Base-by-base conservation (phyloP, 2,797 vertebrate species). In the Poecilia picta region DNA sequence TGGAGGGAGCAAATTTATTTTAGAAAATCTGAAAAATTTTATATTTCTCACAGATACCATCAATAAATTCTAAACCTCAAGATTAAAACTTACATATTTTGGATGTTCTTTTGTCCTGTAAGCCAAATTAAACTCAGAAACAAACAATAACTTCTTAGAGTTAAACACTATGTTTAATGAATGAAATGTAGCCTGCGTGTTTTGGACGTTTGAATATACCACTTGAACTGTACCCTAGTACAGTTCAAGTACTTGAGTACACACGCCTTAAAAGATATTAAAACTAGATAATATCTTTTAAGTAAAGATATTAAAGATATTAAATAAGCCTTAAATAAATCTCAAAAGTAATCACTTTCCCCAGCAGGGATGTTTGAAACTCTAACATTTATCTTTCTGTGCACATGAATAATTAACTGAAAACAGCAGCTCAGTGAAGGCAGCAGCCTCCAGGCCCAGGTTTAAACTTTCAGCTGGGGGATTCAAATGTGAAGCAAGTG, bases 331-430 rank as follows among this genome's bases (percentile, higher is more conserved):
- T 33, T 33, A 33, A 33, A 33, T 33, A 33, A 39, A 20, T 39
- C 8, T 66, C 18, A 36, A 39, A 10, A 66, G 8, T 59, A 59
- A 59, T 28, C 57, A 36, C 53, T 57, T 57, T 28, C 53, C 53
- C 16, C 53, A 23, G 18, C 33, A 66, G 33, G 33, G 20, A 59
- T 47, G 0, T 1, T 76, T 57, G 36, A 71, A 74, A 62, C 46
- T n/a, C 1, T 5, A 45, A 46, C 43, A 6, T 41, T 2, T 31
- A 4, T 8, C 47, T 77, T 72, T 49, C 36, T 25, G 55, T 64
- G 57, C 18, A 43, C 46, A 66, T 79, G 1, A 66, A 41, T 49
- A n/a, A 28, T 39, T 28, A 10, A 59, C 83, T 88, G 87, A 79
- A 31, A 33, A 74, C 33, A 45, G 75, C 82, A 83, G 71, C 31